phyloP scores from a whole-genome alignment of 1,140 invertebrate genomes.

The Lepidurus packardi region DNA sequence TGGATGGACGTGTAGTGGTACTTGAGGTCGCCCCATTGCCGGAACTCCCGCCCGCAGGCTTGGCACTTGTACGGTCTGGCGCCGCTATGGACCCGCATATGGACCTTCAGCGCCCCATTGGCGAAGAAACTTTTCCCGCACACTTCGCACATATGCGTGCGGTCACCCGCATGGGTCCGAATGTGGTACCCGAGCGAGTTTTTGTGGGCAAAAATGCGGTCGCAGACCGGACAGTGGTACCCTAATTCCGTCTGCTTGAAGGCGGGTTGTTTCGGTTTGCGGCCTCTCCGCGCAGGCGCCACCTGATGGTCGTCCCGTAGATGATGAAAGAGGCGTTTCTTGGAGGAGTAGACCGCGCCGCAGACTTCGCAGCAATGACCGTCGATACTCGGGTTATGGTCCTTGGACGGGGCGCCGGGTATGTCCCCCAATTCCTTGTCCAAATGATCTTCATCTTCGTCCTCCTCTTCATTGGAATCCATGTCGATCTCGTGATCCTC shows the following conservation, averaged over 20 bases:
- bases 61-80: constrained; percentile 70
- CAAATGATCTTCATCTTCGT: constrained; percentile 41
- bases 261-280: constrained; percentile 37
- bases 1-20: constrained; percentile 83
- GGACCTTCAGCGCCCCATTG: constrained; percentile 68
- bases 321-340: constrained; percentile 40
- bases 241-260: constrained; percentile 36
- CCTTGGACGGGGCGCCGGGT: neutral
- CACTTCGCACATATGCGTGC: constrained; percentile 71
- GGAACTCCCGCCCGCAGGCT: constrained; percentile 66
- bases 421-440: constrained; percentile 25
- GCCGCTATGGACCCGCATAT: constrained; percentile 63
- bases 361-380: constrained; percentile 41
- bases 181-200: constrained; percentile 80
- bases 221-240: constrained; percentile 61
- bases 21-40: constrained; percentile 83
- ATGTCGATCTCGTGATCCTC: constrained; percentile 42
- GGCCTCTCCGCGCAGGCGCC: constrained; percentile 30
- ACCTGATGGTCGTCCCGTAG: constrained; percentile 38
- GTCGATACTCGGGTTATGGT: constrained; percentile 41
- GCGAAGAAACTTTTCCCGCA: constrained; percentile 78
- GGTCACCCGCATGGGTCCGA: constrained; percentile 66
- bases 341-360: constrained; percentile 41
- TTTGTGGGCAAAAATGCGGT: constrained; percentile 66
- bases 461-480: constrained; percentile 45